phyloP scores from a whole-genome alignment of 2,888 invertebrate species.

The Anthoptus insignis region DNA sequence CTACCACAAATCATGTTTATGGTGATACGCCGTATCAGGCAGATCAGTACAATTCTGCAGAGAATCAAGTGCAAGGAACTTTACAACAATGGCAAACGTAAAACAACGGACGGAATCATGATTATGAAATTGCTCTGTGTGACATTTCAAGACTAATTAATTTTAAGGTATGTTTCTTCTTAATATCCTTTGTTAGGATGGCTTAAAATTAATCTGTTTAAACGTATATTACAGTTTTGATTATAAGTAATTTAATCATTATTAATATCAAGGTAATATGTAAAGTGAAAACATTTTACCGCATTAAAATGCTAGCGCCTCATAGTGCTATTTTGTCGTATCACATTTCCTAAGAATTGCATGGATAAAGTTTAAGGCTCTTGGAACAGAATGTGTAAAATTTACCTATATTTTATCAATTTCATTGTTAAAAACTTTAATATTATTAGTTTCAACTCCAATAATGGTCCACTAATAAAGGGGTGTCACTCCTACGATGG shows the following conservation, averaged over 20 bases:
- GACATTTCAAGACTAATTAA: conserved; percentile 16
- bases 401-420: no score
- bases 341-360: no score
- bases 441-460: no score
- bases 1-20: conserved; percentile 58
- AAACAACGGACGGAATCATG: conserved; percentile 64
- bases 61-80: conserved; percentile 56
- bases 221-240: neutral
- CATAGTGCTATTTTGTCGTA: no score
- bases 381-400: no score
- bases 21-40: conserved; percentile 59
- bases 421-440: neutral
- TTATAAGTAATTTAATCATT: neutral
- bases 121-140: neutral
- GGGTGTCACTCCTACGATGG: no score
- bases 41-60: conserved; percentile 55
- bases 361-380: no score
- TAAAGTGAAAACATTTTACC: no score
- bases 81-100: conserved; percentile 60
- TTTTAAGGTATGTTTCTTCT: neutral
- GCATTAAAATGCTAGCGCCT: no score
- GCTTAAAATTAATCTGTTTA: neutral
- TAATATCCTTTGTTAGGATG: neutral
- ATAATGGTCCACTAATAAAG: no score
- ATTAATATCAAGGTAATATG: no score